Percentiles rank a stretch among this genome's conserved stretches.
phyloP scores from a whole-genome alignment of 2,888 invertebrate genomes.

The Caenorhabditis uteleia region DNA sequence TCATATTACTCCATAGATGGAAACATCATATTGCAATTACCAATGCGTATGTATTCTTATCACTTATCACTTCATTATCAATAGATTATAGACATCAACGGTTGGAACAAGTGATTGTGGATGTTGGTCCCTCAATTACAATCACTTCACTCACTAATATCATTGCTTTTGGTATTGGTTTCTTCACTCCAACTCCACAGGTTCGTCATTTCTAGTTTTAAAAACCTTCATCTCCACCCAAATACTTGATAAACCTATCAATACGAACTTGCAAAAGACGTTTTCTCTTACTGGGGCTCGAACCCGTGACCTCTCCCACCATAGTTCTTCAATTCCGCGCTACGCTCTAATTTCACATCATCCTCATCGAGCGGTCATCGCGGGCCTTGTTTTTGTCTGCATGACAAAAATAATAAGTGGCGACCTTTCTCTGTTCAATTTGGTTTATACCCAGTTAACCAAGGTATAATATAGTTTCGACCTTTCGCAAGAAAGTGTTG shows the following conservation, averaged over 20 bases:
- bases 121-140: constrained; percentile 66
- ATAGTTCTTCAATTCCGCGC: too few relatives aligned
- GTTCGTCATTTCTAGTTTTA: constrained; percentile 15
- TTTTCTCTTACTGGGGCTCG: background rate
- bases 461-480: too few relatives aligned
- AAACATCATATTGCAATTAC: constrained; percentile 41
- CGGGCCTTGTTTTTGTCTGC: too few relatives aligned
- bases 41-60: constrained; percentile 17
- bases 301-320: too few relatives aligned
- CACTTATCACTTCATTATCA: background rate
- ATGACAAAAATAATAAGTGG: too few relatives aligned
- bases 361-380: too few relatives aligned
- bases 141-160: constrained; percentile 68
- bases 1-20: constrained; percentile 67
- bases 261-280: background rate
- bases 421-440: background rate
- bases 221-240: too few relatives aligned
- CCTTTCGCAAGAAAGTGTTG: too few relatives aligned
- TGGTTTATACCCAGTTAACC: too few relatives aligned
- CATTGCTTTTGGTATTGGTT: constrained; percentile 68
- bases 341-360: too few relatives aligned
- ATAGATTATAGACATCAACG: constrained; percentile 19
- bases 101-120: constrained; percentile 56
- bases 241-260: too few relatives aligned
- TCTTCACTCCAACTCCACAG: constrained; percentile 66